A percentile compares a stretch with the other conserved stretches of the same genome.
Conservation (phyloP, 2,797 vertebrate species). For the Pseudomugil tenellus region DNA sequence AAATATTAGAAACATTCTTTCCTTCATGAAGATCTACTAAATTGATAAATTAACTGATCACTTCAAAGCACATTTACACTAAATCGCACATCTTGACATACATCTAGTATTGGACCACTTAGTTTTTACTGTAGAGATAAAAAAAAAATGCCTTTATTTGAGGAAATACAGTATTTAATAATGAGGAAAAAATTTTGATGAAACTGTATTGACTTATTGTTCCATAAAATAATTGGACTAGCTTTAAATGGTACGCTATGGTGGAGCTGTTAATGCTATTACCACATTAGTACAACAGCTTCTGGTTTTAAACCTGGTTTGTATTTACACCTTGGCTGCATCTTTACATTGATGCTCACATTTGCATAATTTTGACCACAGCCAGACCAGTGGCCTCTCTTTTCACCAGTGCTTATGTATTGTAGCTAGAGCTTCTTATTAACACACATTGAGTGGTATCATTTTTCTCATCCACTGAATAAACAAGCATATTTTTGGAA, state of each 20-base stretch:
- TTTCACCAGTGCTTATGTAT: not conserved
- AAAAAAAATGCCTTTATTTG: not conserved
- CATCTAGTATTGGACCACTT: too few relatives aligned
- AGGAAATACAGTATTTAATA: not conserved
- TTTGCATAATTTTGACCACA: too few relatives aligned
- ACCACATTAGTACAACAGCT: not conserved
- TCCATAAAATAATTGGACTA: too few relatives aligned
- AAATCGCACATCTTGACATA: too few relatives aligned
- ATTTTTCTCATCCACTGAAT: not conserved
- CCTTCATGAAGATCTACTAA: too few relatives aligned
- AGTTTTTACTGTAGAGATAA: too few relatives aligned
- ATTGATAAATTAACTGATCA: too few relatives aligned
- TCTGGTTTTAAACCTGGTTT: not conserved
- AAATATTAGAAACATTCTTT: too few relatives aligned
- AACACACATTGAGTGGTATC: not conserved
- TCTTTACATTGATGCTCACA: not conserved
- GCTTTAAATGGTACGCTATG: not conserved
- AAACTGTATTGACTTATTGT: not conserved
- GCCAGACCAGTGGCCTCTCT: not conserved
- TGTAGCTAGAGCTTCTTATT: slow-evolving; percentile 1
- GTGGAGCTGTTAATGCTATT: not conserved
- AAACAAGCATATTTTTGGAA: not conserved
- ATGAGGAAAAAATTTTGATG: not conserved
- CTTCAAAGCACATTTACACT: too few relatives aligned
- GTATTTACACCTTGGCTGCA: not conserved